Evolutionary conservation across 2,797 vertebrate genomes (phyloP), one percentile per base, ranked within the genome.

Genomic region (Sebastes umbrosus): DNA sequence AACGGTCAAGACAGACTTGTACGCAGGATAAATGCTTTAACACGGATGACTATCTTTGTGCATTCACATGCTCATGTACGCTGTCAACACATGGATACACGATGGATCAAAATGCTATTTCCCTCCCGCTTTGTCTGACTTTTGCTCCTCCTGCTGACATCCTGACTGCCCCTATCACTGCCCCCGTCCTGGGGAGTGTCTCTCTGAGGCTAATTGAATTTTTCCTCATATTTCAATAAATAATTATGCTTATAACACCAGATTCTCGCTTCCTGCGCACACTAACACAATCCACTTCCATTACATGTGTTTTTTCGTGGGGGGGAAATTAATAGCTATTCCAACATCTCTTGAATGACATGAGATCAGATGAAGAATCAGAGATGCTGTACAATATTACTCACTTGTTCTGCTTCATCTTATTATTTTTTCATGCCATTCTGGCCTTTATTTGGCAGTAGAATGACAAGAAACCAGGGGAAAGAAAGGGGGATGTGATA

Each of bases 201-300:
- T 94, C 94, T 96, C 92, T 89, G 81, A 95, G 91, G 81, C 95
- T 92, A 92, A 94, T 94, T 95, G 93, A 96, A 90, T 91, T 92
- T 95, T 96, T 93, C 58, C 85, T 97, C 95, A 94, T 96, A 96
- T 96, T 97, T 97, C 96, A 97, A 97, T 97, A 97, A 97, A 98
- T 96, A 95, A 91, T 96, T 94, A 96, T 96, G 95, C 93, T 95
- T 86, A 73, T 90, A 87, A 80, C 71, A 73, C 50, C 27, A 58
- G 82, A 81, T 83, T 87, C 73, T 83, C n/a, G 3, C 83, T 90
- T 87, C 62, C 69, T 91, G 73, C 57, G 4, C 79, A 84, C 69
- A 79, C 34, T 73, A 77, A 73, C 20, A 4, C 65, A 72, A 54
- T 79, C 67, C 46, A 22, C 14, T 75, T 79, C 6, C 5, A 77